Evolutionary conservation across 1,140 invertebrate species (phyloP).

Genomic region (Zaprionus lachaisei): DNA sequence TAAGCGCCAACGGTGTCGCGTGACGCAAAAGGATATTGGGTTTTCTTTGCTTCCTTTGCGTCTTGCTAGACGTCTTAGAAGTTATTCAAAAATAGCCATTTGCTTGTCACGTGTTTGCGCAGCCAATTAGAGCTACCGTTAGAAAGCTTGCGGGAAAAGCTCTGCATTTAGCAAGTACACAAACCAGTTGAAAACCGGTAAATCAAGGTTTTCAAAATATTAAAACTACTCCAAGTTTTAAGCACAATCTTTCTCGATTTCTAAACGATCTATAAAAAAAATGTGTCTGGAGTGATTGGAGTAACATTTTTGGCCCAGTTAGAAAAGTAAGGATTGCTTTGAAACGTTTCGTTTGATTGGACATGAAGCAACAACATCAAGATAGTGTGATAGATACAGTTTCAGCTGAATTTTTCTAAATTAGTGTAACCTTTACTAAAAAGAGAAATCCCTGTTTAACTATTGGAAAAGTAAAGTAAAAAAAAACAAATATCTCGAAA

Average conservation of each 20-base stretch:
- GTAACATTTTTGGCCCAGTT: no score
- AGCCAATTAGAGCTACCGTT: slow-evolving; percentile 64
- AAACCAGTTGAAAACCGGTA: slow-evolving; percentile 29
- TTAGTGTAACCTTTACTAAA: no score
- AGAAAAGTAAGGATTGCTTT: no score
- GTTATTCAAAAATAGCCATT: slow-evolving; percentile 44
- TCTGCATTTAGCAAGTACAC: slow-evolving; percentile 37
- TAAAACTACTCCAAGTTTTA: no score
- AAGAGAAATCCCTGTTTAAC: not conserved
- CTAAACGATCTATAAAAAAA: no score
- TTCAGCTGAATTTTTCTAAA: no score
- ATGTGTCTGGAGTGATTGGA: no score
- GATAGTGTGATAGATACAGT: no score
- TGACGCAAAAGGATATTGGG: slow-evolving; percentile 74
- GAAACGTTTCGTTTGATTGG: no score
- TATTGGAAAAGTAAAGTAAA: not conserved
- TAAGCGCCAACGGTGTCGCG: slow-evolving; percentile 62
- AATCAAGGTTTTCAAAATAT: no score
- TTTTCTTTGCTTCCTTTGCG: slow-evolving; percentile 37
- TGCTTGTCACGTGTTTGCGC: slow-evolving; percentile 60
- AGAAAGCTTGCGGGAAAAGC: slow-evolving; percentile 42
- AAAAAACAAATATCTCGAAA: not conserved
- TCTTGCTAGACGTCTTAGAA: slow-evolving; percentile 41
- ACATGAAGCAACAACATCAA: no score
- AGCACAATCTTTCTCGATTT: no score